phyloP scores from a whole-genome alignment of 37 sponge, comb jelly and placozoan genomes.

The Ephydatia muelleri region DNA sequence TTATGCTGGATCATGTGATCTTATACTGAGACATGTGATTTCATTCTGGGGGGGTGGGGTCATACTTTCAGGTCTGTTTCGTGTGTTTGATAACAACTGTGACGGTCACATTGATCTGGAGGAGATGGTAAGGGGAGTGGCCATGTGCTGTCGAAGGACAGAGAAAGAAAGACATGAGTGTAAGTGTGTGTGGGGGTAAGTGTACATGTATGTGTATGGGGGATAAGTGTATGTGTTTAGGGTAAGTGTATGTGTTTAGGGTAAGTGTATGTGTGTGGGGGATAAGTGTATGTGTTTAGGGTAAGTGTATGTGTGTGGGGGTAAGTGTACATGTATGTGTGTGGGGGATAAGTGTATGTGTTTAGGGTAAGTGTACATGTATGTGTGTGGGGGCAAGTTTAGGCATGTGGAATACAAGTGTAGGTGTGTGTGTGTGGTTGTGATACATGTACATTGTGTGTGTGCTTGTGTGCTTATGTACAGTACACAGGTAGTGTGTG shows the following conservation, averaged over 20 bases:
- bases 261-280: background rate
- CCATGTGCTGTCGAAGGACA: slow-evolving; percentile 46
- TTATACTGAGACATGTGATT: background rate
- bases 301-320: background rate
- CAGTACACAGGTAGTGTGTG: too few species aligned
- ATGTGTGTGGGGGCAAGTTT: slow-evolving; percentile 8
- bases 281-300: background rate
- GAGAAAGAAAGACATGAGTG: slow-evolving; percentile 41
- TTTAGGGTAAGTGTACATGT: background rate
- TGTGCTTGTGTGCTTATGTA: too few species aligned
- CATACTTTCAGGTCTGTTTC: slow-evolving; percentile 66
- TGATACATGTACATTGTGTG: background rate
- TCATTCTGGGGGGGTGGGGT: background rate
- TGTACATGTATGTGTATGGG: background rate
- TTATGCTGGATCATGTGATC: background rate
- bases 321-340: background rate
- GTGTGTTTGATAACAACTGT: slow-evolving; percentile 77
- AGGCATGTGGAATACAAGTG: background rate
- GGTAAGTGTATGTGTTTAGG: background rate
- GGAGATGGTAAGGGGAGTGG: slow-evolving; percentile 73
- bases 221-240: background rate
- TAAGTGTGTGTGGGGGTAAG: slow-evolving; percentile 13
- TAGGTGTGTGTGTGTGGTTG: background rate
- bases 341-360: background rate
- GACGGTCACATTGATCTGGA: slow-evolving; percentile 89